Conservation (phyloP, 2,113 vertebrate genomes). For the Microtus oregoni region DNA sequence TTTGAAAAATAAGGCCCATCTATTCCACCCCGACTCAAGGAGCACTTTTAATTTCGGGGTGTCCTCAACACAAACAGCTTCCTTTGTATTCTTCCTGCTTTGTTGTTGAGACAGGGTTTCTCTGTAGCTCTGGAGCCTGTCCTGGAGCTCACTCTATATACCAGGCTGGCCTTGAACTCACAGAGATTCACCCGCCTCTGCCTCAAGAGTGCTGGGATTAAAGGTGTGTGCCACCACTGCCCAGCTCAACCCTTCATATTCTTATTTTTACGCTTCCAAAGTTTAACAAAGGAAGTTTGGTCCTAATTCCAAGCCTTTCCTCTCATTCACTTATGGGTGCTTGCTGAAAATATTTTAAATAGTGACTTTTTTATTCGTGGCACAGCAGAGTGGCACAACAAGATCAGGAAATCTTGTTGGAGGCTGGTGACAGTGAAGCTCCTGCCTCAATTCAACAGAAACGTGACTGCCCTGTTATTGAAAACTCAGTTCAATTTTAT, state of each 20-base stretch:
- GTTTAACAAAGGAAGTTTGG: background rate
- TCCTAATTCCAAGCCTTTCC: background rate
- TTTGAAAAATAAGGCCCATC: background rate
- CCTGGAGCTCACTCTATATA: too few relatives aligned
- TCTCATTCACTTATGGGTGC: background rate
- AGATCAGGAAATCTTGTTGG: background rate
- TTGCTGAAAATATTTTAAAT: background rate
- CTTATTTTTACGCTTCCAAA: background rate
- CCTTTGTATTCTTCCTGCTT: background rate
- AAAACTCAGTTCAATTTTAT: background rate
- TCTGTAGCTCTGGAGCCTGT: too few relatives aligned
- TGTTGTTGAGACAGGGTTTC: background rate
- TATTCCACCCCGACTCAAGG: background rate
- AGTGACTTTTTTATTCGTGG: background rate
- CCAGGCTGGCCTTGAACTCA: too few relatives aligned
- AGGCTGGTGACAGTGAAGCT: background rate
- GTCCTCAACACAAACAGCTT: background rate
- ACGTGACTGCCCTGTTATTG: background rate
- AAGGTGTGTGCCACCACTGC: background rate
- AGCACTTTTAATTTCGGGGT: background rate
- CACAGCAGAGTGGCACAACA: slow-evolving; percentile 27
- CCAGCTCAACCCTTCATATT: background rate
- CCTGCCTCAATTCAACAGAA: slow-evolving; percentile 12
- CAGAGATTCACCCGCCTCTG: too few relatives aligned
- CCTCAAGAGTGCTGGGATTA: too few relatives aligned